Evolutionary conservation across 2,888 invertebrate genomes (phyloP).

Genomic region (Phyllotreta striolata): DNA sequence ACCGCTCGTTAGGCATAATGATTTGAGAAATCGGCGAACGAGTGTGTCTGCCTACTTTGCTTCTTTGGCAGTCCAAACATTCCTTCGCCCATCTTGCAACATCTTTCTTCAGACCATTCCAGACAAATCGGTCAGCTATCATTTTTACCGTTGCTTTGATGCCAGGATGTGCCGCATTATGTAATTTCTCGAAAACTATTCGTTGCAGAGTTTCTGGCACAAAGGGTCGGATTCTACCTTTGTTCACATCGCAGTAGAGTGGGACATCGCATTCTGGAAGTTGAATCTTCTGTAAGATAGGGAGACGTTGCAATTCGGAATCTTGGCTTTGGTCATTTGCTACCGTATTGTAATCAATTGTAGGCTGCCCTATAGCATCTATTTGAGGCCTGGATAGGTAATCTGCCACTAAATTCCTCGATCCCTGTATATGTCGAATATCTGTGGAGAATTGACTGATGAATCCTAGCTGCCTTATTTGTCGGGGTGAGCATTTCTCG

Average conservation of each 20-base stretch:
- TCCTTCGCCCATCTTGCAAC: neutral
- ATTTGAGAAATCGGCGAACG: neutral
- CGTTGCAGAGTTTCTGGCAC: conserved; percentile 14
- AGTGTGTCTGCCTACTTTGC: neutral
- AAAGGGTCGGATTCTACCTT: neutral
- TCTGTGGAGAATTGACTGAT: conserved; percentile 52
- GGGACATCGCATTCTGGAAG: no score
- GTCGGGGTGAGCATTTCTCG: conserved; percentile 51
- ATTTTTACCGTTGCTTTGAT: neutral
- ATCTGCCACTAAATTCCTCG: conserved; percentile 54
- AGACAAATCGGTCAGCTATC: neutral
- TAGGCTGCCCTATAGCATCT: no score
- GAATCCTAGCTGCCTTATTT: conserved; percentile 52
- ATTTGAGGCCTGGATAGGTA: no score
- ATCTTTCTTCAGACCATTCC: neutral
- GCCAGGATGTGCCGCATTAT: neutral
- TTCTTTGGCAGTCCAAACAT: conserved; percentile 2
- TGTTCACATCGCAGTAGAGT: no score
- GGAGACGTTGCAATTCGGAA: no score
- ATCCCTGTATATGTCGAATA: conserved; percentile 51
- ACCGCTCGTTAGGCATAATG: neutral
- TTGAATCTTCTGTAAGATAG: no score
- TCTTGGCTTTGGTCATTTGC: no score
- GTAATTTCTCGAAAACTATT: neutral
- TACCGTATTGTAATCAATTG: no score